Evolutionary conservation across 2,113 vertebrate species (phyloP).

Genomic region (Lepus europaeus): DNA sequence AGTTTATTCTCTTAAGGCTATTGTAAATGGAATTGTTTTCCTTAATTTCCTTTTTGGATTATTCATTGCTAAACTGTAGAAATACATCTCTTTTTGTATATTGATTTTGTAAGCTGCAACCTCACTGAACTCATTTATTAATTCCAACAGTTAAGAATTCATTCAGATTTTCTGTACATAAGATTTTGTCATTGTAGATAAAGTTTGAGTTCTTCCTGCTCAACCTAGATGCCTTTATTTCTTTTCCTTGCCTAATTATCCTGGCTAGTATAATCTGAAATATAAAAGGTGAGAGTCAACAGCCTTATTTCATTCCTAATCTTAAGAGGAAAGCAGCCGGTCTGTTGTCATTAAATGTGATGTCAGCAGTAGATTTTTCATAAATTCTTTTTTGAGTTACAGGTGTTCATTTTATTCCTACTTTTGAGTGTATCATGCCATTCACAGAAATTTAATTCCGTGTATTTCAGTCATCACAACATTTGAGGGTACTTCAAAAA

Average conservation of each 20-base stretch:
- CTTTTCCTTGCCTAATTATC: no score
- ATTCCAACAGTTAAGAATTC: background rate
- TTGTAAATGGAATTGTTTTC: background rate
- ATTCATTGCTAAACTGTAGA: background rate
- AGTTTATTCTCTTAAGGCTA: background rate
- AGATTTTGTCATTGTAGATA: background rate
- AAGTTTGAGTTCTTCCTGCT: background rate
- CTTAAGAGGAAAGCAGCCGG: background rate
- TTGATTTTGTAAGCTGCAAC: background rate
- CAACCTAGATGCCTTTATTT: no score
- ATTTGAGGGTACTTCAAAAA: background rate
- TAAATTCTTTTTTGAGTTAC: background rate
- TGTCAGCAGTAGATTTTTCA: background rate
- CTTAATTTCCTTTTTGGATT: background rate
- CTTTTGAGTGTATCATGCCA: background rate
- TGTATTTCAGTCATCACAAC: background rate
- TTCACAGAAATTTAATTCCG: background rate
- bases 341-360: background rate
- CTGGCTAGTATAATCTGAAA: no score
- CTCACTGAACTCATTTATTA: no score
- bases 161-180: background rate
- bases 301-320: background rate
- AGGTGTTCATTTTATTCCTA: background rate
- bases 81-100: background rate
- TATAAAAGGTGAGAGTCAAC: background rate